A percentile compares a stretch with the other conserved stretches of the same genome.
phyloP scores from a whole-genome alignment of 1,140 invertebrate species.

The Hypothenemus hampei region DNA sequence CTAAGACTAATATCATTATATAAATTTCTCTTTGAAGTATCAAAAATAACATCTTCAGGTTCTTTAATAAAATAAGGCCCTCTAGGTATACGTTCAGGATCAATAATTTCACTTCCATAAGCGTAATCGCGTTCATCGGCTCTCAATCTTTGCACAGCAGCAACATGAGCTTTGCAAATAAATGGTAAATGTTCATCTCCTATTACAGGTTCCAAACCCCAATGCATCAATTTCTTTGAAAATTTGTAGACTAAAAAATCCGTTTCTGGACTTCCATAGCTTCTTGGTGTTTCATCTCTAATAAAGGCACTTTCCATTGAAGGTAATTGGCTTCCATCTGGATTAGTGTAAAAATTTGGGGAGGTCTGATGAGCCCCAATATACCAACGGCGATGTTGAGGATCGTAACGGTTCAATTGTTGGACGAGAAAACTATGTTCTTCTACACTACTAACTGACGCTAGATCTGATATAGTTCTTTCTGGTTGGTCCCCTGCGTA shows the following conservation, averaged over 20 bases:
- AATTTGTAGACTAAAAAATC: conserved; percentile 64
- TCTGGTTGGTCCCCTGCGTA: conserved; percentile 49
- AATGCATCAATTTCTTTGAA: conserved; percentile 64
- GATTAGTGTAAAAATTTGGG: conserved; percentile 77
- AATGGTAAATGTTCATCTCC: conserved; percentile 72
- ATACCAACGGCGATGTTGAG: conserved; percentile 83
- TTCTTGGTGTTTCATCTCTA: conserved; percentile 41
- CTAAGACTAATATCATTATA: conserved; percentile 69
- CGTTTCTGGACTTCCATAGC: conserved; percentile 44
- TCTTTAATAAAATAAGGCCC: conserved; percentile 86
- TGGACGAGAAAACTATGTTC: conserved; percentile 83
- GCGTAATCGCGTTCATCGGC: conserved; percentile 72
- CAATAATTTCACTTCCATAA: conserved; percentile 71
- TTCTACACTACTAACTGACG: conserved; percentile 73
- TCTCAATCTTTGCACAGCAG: conserved; percentile 59
- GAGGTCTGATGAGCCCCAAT: conserved; percentile 69
- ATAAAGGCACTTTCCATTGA: conserved; percentile 82
- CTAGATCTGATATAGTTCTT: conserved; percentile 73
- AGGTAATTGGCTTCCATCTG: conserved; percentile 69
- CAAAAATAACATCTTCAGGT: conserved; percentile 76
- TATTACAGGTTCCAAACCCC: conserved; percentile 77
- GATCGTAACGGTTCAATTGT: conserved; percentile 73
- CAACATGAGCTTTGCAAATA: conserved; percentile 80
- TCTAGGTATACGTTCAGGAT: conserved; percentile 73
- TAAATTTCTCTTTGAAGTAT: conserved; percentile 64